Base-by-base conservation (phyloP, 2,888 invertebrate genomes). In the Philhelius pedissequus region DNA sequence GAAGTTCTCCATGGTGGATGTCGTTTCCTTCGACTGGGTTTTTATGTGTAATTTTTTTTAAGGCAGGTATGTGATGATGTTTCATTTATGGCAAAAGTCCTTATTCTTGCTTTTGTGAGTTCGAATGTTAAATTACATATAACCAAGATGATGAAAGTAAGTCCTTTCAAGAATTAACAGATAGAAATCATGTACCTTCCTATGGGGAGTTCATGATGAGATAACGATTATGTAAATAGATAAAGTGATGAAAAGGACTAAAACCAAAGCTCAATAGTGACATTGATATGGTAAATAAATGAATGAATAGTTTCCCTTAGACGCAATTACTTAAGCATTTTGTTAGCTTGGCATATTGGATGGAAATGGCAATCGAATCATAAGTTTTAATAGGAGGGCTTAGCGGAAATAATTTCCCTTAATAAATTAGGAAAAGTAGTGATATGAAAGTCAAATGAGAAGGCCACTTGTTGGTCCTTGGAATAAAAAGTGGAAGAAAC, bases 61-160 rank as follows among this genome's bases (percentile, higher is more conserved):
- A n/a, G 32, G 56, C 84, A 84, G 84, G 84, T 84, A 76, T 52
- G 38, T 64, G 43, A 58, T 69, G 50, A 50, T 52, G 38, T 40
- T 52, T 52, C 52, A 68, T 52, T 54, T 50, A 52, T 32, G 38
- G 48, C 32, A 68, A 52, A 54, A 27, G 52, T 52, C 22, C 64
- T 64, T 64, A 32, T 64, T 64, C 45, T 48, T 48, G n/a, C 30
- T 64, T 64, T 27, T 68, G 50, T 70, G 54, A 70, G 40, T 73
- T 70, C 60, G 45, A 40, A 69, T 75, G 79, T 75, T 70, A 45
- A 30, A 45, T 45, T 45, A 62, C 20, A 32, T 8, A 15, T 11
- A 7, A 8, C 3, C n/a, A 58, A 13, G 45, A 64, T 45, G 68
- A 62, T 52, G 70, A 69, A 73, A 78, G 45, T 64, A n/a, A 73